Evolutionary conservation across 2,888 invertebrate species (phyloP).

Genomic region (Zhuqinia jingwanae): DNA sequence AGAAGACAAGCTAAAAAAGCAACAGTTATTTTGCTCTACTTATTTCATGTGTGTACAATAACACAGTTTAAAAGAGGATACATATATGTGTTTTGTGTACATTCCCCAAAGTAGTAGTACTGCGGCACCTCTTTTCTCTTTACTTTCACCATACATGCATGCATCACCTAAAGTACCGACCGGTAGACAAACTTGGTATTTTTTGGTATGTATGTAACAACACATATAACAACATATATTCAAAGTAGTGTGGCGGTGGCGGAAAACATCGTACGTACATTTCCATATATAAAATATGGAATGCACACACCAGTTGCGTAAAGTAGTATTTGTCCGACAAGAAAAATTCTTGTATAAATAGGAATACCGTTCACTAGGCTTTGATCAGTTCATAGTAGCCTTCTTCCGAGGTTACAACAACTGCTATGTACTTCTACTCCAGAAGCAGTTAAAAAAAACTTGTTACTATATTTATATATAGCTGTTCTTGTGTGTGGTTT

Average conservation of each 20-base stretch:
- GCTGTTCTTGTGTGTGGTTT: conserved; percentile 22
- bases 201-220: too few relatives aligned
- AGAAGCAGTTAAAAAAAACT: background rate
- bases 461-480: background rate
- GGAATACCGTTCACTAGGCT: conserved; percentile 28
- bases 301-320: conserved; percentile 48
- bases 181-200: background rate
- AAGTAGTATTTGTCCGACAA: conserved; percentile 31
- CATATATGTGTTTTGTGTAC: background rate
- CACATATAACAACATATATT: too few relatives aligned
- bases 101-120: conserved; percentile 41
- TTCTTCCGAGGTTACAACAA: conserved; percentile 48
- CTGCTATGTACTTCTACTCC: background rate
- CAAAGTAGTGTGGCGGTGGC: background rate
- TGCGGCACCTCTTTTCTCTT: background rate
- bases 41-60: conserved; percentile 23
- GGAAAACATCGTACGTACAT: background rate
- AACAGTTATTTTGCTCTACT: conserved; percentile 44
- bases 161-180: background rate
- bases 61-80: conserved; percentile 17
- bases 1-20: conserved; percentile 2
- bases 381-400: conserved; percentile 62
- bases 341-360: conserved; percentile 65
- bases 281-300: background rate
- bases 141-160: conserved; percentile 14